Percentiles rank a stretch among this genome's conserved stretches.
Conservation (phyloP, 2,888 invertebrate species). For the Chorisops tibialis region DNA sequence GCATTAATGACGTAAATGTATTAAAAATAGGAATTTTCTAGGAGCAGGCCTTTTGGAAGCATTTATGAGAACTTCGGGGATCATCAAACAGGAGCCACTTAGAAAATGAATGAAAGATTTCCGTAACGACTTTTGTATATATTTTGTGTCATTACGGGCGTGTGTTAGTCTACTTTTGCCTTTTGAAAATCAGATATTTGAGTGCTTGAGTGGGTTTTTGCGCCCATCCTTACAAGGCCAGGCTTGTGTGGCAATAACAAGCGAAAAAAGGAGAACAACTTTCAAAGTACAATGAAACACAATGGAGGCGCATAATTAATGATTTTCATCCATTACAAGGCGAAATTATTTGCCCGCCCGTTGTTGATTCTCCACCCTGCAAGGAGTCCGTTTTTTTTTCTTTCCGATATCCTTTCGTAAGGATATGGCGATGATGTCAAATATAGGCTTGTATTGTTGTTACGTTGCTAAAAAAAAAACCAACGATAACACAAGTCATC, state of each 20-base stretch:
- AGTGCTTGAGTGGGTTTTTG: constrained; percentile 11
- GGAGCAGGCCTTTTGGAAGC: no score
- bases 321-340: constrained; percentile 25
- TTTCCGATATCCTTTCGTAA: neutral
- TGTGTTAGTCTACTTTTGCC: no score
- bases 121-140: no score
- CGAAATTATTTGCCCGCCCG: constrained; percentile 22
- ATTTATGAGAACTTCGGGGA: no score
- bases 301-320: constrained; percentile 25
- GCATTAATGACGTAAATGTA: constrained; percentile 3
- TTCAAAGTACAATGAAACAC: constrained; percentile 17
- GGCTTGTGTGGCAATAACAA: no score
- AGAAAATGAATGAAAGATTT: no score
- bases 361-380: constrained; percentile 23
- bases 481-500: constrained; percentile 18
- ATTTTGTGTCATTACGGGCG: no score
- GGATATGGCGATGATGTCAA: constrained; percentile 25
- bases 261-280: neutral
- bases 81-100: no score
- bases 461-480: neutral
- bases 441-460: constrained; percentile 15
- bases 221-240: neutral
- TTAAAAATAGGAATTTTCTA: neutral
- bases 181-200: constrained; percentile 1
- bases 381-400: constrained; percentile 19